Conservation (phyloP, 1,140 invertebrate species). For the Ceratosolen solmsi region DNA sequence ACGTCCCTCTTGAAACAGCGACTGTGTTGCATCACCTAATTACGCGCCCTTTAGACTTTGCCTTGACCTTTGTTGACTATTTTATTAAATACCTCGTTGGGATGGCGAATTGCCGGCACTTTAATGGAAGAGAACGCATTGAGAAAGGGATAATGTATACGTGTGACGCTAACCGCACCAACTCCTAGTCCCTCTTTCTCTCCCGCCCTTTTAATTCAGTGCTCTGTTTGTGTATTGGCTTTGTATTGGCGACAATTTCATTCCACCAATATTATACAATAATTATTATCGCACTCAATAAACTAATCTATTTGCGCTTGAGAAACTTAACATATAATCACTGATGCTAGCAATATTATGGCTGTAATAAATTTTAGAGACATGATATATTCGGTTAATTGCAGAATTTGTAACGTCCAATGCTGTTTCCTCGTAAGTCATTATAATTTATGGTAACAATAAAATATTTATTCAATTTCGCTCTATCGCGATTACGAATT, state of each 20-base stretch:
- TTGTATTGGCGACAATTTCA: too few relatives aligned
- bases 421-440: not conserved
- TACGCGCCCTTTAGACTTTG: not conserved
- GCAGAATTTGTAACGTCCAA: not conserved
- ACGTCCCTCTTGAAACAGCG: too few relatives aligned
- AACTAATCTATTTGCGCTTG: too few relatives aligned
- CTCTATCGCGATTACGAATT: not conserved
- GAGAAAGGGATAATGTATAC: too few relatives aligned
- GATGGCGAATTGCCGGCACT: too few relatives aligned
- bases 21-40: slow-evolving; percentile 22
- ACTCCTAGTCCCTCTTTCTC: too few relatives aligned
- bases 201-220: too few relatives aligned
- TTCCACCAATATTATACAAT: too few relatives aligned
- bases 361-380: not conserved
- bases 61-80: not conserved
- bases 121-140: not conserved
- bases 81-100: not conserved
- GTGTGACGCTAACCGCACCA: too few relatives aligned
- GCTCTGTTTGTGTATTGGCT: too few relatives aligned
- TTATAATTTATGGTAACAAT: not conserved
- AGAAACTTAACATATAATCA: not conserved
- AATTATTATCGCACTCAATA: not conserved
- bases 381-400: not conserved
- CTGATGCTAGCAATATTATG: too few relatives aligned
- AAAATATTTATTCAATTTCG: not conserved